Evolutionary conservation across 1,140 invertebrate species (phyloP), one percentile per base, ranked within the genome.

Genomic region (Campoletis sonorensis): DNA sequence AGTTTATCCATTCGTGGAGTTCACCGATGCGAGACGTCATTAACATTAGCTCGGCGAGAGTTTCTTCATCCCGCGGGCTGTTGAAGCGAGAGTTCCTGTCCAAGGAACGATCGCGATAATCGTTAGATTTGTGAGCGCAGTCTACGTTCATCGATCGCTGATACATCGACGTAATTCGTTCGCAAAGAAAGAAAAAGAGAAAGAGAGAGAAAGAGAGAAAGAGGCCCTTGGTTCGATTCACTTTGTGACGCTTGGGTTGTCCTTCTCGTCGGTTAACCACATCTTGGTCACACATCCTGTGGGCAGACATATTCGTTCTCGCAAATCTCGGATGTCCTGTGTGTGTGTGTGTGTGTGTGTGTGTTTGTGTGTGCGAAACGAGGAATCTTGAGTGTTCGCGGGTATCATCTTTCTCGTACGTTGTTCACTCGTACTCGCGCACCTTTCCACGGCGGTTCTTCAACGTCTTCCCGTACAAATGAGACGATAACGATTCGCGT

Each of bases 291-390:
- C 21, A 87, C 86, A 88, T 90, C 88, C 89, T 89, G 86, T 80
- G 71, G 79, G 81, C 79, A 84, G 83, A 86, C 81, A 81, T 58
- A 70, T 82, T 64, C 81, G 73, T 79, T 85, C 82, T 80, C 84
- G 82, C 81, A 87, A 88, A 87, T 87, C 87, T 88, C 88, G 87
- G 88, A 89, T 86, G 87, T 86, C 84, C 84, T 82, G 87, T 83
- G 71, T 54, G 54, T 58, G 21, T 70, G 64, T 75, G 37, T 58
- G 71, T 70, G 64, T 75, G 37, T 58, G 71, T 54, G 54, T 58
- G 21, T 82, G 87, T 83, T 54, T 54, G 54, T 58, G 21, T 70
- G 64, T 75, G 37, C 58, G 71, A 72, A 51, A 13, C 37, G 82
- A 72, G 40, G 77, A 79, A 83, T 83, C 79, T 76, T 21, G 75